Evolutionary conservation across 2,113 vertebrate genomes (phyloP), one percentile per base, ranked within the genome.

Genomic region (Orcinus orca): DNA sequence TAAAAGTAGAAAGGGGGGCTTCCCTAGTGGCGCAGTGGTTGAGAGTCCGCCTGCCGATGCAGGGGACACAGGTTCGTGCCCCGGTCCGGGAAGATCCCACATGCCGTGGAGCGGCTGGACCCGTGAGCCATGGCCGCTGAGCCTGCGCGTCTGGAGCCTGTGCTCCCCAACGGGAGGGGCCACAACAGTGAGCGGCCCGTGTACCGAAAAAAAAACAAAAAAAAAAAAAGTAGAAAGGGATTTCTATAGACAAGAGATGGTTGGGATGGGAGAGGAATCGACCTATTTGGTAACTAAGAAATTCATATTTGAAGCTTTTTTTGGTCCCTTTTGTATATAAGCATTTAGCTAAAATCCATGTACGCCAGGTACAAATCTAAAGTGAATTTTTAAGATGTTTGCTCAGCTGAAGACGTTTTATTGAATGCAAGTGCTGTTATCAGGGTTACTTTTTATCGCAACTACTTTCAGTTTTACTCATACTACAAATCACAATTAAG

Each of bases 331-430:
- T 89, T 29, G 3, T 53, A 31, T 76, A 31, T 81, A 91, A 88
- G 11, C 20, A 29, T 67, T 47, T 53, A 53, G 21, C 11, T 81
- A 92, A 97, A 86, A 79, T 73, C 36, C 26, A 5, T 26, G 8
- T 71, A 91, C 62, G 12, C 20, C 63, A 73, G 53, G 81, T n/a
- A n/a, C 31, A 73, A 50, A 63, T 84, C 85, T 90, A 60, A 88
- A 86, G 81, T 86, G 41, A 81, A 67, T 68, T 68, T 90, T 77
- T 58, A 82, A 79, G 41, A 53, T 68, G 9, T 77, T 97, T 93
- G 17, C 20, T 71, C 18, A 50, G 73, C 25, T 25, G 4, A 93
- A 79, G 20, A 65, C 8, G 18, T 82, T 81, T 89, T 71, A 60
- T 94, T 95, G 81, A 85, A 77, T 81, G 53, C 58, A 82, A 92